These are phyloP conservation scores for Nomada fucata DNA, from an alignment of 2,888 invertebrate genomes.

Conservation along the genomic window DNA sequence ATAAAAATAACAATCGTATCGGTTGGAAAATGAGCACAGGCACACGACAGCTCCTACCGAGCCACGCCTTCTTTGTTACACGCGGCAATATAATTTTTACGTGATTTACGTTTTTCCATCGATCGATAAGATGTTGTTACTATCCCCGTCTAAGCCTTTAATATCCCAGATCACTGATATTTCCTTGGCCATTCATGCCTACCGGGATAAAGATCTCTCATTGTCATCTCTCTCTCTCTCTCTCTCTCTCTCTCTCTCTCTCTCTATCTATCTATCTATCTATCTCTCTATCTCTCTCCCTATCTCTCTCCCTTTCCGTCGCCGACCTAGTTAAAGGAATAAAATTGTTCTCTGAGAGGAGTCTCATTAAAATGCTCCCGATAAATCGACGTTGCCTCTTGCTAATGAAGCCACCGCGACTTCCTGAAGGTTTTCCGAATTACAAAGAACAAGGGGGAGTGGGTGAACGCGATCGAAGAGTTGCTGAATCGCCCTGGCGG, in stretches of 20 bases:
- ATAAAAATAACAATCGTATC: constrained; percentile 22
- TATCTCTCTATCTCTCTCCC: neutral
- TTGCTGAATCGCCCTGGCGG: neutral
- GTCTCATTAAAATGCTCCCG: constrained; percentile 53
- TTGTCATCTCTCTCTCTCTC: neutral
- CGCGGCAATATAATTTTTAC: constrained; percentile 7
- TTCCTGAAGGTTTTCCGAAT: constrained; percentile 9
- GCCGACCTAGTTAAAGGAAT: constrained; percentile 47
- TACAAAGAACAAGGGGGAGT: constrained; percentile 48
- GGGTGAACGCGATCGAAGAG: constrained; percentile 50
- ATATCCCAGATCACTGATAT: constrained; percentile 13
- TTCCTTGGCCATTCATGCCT: neutral
- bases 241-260: neutral
- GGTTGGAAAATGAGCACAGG: constrained; percentile 9
- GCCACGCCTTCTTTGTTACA: constrained; percentile 1
- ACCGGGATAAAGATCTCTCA: constrained; percentile 17
- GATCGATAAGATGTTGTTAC: constrained; percentile 8
- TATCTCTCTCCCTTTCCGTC: neutral
- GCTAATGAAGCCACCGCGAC: constrained; percentile 42
- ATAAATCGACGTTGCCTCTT: constrained; percentile 41
- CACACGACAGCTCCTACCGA: neutral
- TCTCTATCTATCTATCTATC: neutral
- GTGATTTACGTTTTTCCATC: neutral
- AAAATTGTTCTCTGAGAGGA: constrained; percentile 39
- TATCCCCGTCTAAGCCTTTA: constrained; percentile 2